Conservation (phyloP, 1,140 invertebrate species). For the Danaus melanippus region DNA sequence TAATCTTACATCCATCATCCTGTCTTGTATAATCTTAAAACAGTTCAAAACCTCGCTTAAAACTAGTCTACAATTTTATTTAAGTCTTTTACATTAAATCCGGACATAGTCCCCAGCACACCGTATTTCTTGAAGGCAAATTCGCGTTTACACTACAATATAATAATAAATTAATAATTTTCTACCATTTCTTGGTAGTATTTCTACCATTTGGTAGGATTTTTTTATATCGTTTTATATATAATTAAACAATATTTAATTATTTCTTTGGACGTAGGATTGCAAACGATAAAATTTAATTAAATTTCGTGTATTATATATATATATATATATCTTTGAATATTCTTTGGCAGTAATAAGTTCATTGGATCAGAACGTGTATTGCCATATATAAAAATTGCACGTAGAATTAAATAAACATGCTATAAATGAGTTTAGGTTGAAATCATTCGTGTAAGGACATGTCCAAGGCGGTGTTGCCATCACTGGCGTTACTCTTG, state of each 20-base stretch:
- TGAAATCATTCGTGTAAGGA: constrained; percentile 42
- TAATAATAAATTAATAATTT: constrained; percentile 23
- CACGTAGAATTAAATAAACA: background rate
- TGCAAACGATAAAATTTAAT: constrained; percentile 17
- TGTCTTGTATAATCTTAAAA: constrained; percentile 2
- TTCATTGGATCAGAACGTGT: background rate
- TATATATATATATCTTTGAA: constrained; percentile 32
- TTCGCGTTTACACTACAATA: constrained; percentile 28
- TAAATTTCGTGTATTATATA: constrained; percentile 11
- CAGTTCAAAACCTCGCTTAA: background rate
- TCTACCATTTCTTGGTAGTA: background rate
- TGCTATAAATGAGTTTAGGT: background rate
- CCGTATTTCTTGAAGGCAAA: constrained; percentile 46
- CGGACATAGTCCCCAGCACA: constrained; percentile 53
- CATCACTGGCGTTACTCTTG: constrained; percentile 17
- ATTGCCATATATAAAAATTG: background rate
- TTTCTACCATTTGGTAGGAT: constrained; percentile 22
- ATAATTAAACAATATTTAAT: constrained; percentile 17
- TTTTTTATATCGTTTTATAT: constrained; percentile 5
- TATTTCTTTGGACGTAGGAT: constrained; percentile 29
- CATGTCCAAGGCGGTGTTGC: constrained; percentile 44
- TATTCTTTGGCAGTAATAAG: constrained; percentile 41
- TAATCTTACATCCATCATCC: constrained; percentile 13
- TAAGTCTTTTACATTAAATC: constrained; percentile 48
- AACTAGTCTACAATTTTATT: constrained; percentile 37